Evolutionary conservation across 2,797 vertebrate species (phyloP).

Genomic region (Anguilla anguilla): DNA sequence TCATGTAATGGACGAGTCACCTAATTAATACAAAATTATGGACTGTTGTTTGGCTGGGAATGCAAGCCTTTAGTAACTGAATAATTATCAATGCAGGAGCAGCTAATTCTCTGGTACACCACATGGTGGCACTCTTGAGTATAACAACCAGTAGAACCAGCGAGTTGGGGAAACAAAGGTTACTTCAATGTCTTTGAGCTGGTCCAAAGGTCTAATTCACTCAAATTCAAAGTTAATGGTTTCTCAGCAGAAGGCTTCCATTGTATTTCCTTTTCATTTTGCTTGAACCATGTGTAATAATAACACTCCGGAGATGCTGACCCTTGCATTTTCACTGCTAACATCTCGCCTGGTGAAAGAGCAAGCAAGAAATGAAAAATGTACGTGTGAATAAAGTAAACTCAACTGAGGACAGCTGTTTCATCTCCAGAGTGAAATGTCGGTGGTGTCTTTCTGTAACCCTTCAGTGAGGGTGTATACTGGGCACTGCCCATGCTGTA

Average conservation of each 20-base stretch:
- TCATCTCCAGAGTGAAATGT: background rate
- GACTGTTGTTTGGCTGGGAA: background rate
- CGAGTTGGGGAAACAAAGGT: background rate
- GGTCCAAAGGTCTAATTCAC: background rate
- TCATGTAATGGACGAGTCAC: background rate
- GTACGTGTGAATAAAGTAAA: background rate
- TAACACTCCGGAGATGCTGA: background rate
- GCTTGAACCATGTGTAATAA: background rate
- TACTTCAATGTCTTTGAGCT: background rate
- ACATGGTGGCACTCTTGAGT: slow-evolving; percentile 12
- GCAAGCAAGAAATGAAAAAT: background rate
- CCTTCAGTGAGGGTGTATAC: background rate
- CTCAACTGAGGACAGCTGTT: background rate
- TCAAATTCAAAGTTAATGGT: background rate
- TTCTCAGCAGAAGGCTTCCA: background rate
- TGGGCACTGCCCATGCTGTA: background rate
- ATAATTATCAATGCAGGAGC: background rate
- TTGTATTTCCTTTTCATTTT: background rate
- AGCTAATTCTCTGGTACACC: background rate
- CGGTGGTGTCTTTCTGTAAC: background rate
- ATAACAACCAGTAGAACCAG: background rate
- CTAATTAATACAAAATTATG: background rate
- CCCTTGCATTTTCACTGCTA: background rate
- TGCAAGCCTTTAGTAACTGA: background rate
- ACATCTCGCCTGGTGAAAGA: background rate